Percentiles rank a stretch among this genome's conserved stretches.
Conservation (phyloP, 2,888 invertebrate species). For the Cataglyphis cursor region DNA sequence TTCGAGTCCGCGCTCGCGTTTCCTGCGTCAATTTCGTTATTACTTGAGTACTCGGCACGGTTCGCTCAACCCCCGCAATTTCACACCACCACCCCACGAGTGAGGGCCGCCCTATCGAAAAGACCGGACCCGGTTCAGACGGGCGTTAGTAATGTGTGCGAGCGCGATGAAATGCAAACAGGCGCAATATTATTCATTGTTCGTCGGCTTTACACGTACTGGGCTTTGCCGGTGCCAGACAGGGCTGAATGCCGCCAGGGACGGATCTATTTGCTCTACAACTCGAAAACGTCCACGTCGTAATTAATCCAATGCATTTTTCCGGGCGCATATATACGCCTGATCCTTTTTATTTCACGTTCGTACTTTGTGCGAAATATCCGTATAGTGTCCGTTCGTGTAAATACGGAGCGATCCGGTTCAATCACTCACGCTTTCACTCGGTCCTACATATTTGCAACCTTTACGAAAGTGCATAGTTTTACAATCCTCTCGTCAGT, state of each 20-base stretch:
- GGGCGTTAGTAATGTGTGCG: slow-evolving; percentile 64
- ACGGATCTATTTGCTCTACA: slow-evolving; percentile 57
- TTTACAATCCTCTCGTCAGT: background rate
- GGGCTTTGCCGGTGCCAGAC: slow-evolving; percentile 39
- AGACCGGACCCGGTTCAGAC: slow-evolving; percentile 58
- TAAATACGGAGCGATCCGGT: slow-evolving; percentile 11
- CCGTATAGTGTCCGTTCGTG: slow-evolving; percentile 14
- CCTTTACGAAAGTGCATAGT: slow-evolving; percentile 31
- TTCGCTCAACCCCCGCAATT: slow-evolving; percentile 35
- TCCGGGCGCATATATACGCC: background rate
- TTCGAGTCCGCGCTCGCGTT: slow-evolving; percentile 49
- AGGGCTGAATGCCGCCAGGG: slow-evolving; percentile 48
- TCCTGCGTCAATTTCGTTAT: slow-evolving; percentile 72
- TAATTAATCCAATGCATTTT: slow-evolving; percentile 55
- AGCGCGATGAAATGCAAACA: slow-evolving; percentile 67
- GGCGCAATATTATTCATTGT: slow-evolving; percentile 66
- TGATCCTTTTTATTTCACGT: slow-evolving; percentile 20
- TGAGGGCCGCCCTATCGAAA: slow-evolving; percentile 52
- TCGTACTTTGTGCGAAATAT: slow-evolving; percentile 20
- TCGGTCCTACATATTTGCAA: slow-evolving; percentile 29
- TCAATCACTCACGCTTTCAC: slow-evolving; percentile 16
- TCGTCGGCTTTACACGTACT: slow-evolving; percentile 48
- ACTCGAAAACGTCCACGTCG: slow-evolving; percentile 45
- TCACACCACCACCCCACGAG: slow-evolving; percentile 16
- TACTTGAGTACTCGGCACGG: slow-evolving; percentile 62